Conservation (phyloP, 2,888 invertebrate genomes). For the Athripsodes cinereus region DNA sequence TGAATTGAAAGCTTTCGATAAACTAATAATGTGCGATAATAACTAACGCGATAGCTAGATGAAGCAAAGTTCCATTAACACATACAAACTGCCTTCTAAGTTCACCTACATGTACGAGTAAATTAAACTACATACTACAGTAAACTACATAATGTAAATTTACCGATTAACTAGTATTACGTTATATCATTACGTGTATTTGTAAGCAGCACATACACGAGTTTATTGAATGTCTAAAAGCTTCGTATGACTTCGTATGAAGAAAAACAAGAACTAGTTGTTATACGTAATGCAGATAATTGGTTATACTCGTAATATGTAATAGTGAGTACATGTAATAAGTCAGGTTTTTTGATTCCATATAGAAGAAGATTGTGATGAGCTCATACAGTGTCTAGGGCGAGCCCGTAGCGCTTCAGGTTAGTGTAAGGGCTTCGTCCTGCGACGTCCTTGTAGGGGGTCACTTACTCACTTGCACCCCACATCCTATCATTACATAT, state of each 20-base stretch:
- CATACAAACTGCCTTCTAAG: too few relatives aligned
- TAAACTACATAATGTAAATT: too few relatives aligned
- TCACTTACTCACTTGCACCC: constrained; percentile 1
- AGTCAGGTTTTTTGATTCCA: neutral
- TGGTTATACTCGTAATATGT: neutral
- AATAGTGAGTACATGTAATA: neutral
- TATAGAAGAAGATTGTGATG: neutral
- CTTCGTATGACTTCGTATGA: neutral
- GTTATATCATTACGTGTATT: neutral
- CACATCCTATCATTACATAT: neutral
- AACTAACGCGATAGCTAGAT: too few relatives aligned
- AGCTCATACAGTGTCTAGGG: neutral
- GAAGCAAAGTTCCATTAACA: too few relatives aligned
- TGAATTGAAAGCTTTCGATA: too few relatives aligned
- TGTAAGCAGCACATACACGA: neutral
- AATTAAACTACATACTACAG: too few relatives aligned
- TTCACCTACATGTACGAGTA: too few relatives aligned
- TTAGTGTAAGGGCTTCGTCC: neutral
- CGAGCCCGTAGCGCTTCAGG: neutral
- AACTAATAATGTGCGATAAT: too few relatives aligned
- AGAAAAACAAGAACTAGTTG: neutral
- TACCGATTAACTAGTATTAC: neutral
- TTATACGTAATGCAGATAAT: neutral
- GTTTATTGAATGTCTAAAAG: neutral
- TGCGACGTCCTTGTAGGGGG: neutral